Percentiles rank a stretch among this genome's conserved stretches.
Conservation (phyloP, 2,797 vertebrate species). For the Pseudochirops cupreus region DNA sequence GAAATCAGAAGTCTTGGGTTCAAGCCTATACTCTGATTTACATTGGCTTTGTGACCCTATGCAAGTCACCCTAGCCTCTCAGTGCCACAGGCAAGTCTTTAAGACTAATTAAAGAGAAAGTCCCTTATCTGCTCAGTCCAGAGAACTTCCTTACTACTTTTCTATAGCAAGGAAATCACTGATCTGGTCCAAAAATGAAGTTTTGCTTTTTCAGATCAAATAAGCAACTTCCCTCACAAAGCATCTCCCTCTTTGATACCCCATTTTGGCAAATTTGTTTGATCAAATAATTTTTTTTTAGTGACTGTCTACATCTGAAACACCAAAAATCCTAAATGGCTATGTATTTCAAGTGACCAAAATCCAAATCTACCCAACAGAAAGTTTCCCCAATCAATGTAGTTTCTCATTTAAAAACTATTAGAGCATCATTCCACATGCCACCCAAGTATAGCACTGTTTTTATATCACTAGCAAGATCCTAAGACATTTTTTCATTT, state of each 20-base stretch:
- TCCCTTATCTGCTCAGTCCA: background rate
- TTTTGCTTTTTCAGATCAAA: background rate
- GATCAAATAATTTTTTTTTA: background rate
- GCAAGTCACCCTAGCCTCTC: background rate
- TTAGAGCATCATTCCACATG: background rate
- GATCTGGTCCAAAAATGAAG: background rate
- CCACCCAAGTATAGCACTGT: conserved; percentile 16
- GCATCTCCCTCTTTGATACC: background rate
- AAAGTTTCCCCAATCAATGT: background rate
- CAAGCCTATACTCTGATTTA: background rate
- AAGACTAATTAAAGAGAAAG: background rate
- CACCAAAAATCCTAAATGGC: background rate
- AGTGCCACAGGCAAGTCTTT: background rate
- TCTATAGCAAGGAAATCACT: background rate
- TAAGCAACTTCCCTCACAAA: background rate
- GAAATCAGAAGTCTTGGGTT: background rate
- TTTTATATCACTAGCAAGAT: background rate
- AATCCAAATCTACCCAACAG: background rate
- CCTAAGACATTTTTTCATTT: background rate
- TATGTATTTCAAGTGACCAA: background rate
- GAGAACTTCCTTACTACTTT: background rate
- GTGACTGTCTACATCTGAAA: background rate
- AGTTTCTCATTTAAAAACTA: background rate
- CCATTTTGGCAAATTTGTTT: background rate
- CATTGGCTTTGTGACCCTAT: background rate